A percentile compares a stretch with the other conserved stretches of the same genome.
phyloP scores from a whole-genome alignment of 1,140 invertebrate species.

The Scaptomyza montana region DNA sequence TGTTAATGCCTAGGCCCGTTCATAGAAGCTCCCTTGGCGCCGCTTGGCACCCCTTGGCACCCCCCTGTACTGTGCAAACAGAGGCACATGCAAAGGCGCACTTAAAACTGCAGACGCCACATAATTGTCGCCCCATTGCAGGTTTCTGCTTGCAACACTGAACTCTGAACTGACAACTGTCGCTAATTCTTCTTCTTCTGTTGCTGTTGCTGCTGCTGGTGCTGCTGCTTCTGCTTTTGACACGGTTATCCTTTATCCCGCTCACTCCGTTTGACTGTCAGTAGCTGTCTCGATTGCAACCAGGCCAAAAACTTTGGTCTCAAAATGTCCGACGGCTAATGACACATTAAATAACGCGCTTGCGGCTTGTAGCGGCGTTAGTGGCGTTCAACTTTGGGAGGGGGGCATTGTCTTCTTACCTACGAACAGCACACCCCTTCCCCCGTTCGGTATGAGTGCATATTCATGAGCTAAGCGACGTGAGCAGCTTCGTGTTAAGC shows the following conservation, averaged over 20 bases:
- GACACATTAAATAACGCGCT: constrained; percentile 78
- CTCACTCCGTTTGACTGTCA: constrained; percentile 4
- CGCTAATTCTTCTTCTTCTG: constrained; percentile 41
- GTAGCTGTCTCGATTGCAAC: constrained; percentile 22
- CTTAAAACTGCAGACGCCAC: constrained; percentile 81
- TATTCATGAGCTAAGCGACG: constrained; percentile 70
- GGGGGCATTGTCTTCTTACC: constrained; percentile 28
- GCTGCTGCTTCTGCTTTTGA: constrained; percentile 48
- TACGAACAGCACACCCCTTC: neutral
- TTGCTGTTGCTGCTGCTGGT: constrained; percentile 24
- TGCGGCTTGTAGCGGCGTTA: constrained; percentile 43
- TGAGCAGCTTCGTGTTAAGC: constrained; percentile 73
- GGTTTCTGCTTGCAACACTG: constrained; percentile 15
- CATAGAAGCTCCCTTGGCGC: neutral
- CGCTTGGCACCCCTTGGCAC: neutral
- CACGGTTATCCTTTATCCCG: constrained; percentile 48
- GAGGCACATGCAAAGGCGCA: constrained; percentile 75
- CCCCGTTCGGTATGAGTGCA: constrained; percentile 46
- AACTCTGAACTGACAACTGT: constrained; percentile 64
- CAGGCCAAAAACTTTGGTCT: constrained; percentile 39
- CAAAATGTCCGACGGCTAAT: constrained; percentile 52
- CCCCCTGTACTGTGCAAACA: constrained; percentile 55
- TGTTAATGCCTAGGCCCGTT: constrained; percentile 59
- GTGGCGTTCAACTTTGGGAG: constrained; percentile 14
- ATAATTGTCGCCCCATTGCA: constrained; percentile 63